Base-by-base conservation (phyloP, 2,113 vertebrate genomes). In the Cathartes aura region DNA sequence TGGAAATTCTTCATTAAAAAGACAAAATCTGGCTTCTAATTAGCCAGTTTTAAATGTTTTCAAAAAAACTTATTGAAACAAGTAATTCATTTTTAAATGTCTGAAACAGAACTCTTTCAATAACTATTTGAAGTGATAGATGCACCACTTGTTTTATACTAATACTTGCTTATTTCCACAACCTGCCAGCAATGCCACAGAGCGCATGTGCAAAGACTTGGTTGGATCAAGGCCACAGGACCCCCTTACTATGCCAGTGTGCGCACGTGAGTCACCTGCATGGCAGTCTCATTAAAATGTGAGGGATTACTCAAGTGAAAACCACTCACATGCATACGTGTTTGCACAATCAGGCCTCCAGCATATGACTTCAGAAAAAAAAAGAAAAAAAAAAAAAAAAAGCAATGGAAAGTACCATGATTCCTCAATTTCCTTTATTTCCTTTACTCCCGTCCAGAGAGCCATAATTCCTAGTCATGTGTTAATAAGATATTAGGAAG, bases 361-460 rank as follows among this genome's bases (percentile, higher is more conserved):
- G 70, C 60, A 19, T 21, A 38, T 3, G 75, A 68, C 40, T 88
- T 40, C 71, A 82, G 45, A 30, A 62, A 23, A 42, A n/a, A 34
- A 58, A 52, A 71, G 17, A 17, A 16, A 5, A 16, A 22, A 26
- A 23, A 23, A 27, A 9, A 8, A 48, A 42, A 63, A 55, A 94
- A 70, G 75, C 71, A 88, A 67, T 85, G 90, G 82, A 83, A 97
- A 93, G 81, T 82, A 76, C 80, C 88, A 63, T n/a, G 7, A 78
- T 94, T 82, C 94, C 64, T 92, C 86, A 32, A 5, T 48, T 87
- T 87, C 87, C 82, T 94, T 93, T 16, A 7, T 81, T 87, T 94
- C 93, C 66, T 95, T 97, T 91, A 15, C 53, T 78, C 82, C 89
- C 8, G 14, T 95, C 88, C 90, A 95, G 97, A 94, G 66, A 96